Evolutionary conservation across 2,797 vertebrate species (phyloP), one percentile per base, ranked within the genome.

Genomic region (Poecilia gillii): DNA sequence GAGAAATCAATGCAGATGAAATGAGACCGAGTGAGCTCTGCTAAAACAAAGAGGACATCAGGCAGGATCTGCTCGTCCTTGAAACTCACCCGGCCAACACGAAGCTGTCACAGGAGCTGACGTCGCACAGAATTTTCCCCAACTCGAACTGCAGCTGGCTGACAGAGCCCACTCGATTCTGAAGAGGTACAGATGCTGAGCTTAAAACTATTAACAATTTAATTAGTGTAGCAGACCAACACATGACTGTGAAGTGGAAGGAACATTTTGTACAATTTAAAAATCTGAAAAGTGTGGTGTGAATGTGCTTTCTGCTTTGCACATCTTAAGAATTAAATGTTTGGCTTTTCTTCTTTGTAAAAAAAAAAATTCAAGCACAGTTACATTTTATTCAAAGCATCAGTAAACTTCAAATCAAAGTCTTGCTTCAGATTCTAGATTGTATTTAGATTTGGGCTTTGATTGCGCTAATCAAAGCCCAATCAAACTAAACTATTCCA

Each of bases 151-250:
- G 97, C 91, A 99, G 95, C 91, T 99, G 96, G 80, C 96, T 97
- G 92, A 99, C 96, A 0, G 96, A 96, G 0, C 98, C 98, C 11
- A 96, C 94, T 6, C 98, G 97, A 83, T 97, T 99, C 98, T 99
- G 87, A 49, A 46, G 36, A 90, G 78, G 16, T 16, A 46, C 25
- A 62, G 16, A 64, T n/a, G 13, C 16, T 41, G 41, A 45, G n/a
- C 66, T 71, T 71, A 46, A 45, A 45, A 71, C 39, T n/a, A n/a
- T 13, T 45, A 45, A 46, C 43, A 45, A 28, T 53, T 53, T 25
- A 53, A 53, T 23, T 25, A 23, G 49, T 68, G 33, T 11, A 68
- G 39, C 11, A 41, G 36, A 41, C 36, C 33, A 39, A 66, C 18
- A 66, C 8, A 41, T 23, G 39, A 41, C 12, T 25, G 31, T 36